A percentile compares a stretch with the other conserved stretches of the same genome.
These are phyloP conservation scores for Cricetomys ansorgei DNA, from an alignment of 2,113 vertebrate species.

Conservation along the genomic window DNA sequence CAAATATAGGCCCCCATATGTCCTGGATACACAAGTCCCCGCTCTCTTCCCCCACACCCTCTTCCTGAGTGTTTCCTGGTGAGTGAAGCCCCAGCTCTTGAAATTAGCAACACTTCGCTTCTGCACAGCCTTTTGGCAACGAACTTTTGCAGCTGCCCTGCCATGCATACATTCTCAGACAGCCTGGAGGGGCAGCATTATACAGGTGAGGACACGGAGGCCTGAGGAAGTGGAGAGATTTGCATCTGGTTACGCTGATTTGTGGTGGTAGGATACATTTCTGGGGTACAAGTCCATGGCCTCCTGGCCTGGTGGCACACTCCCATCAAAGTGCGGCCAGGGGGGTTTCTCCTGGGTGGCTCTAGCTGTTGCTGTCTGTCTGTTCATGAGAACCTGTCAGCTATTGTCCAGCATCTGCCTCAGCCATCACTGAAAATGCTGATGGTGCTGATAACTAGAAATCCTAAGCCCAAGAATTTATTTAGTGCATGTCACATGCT, in stretches of 20 bases:
- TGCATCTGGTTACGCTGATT: not conserved
- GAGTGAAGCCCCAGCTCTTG: conserved; percentile 40
- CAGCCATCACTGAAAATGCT: not conserved
- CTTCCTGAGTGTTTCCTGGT: conserved; percentile 55
- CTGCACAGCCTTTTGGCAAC: conserved; percentile 34
- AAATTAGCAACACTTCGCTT: conserved; percentile 53
- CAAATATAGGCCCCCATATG: conserved; percentile 72
- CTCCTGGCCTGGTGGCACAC: not conserved
- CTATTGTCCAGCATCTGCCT: not conserved
- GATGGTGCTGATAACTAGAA: not conserved
- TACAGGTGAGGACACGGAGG: conserved; percentile 52
- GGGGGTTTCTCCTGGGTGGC: not conserved
- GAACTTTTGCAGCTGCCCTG: conserved; percentile 44
- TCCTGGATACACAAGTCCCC: conserved; percentile 48
- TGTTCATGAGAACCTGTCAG: not conserved
- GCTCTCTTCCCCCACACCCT: conserved; percentile 29
- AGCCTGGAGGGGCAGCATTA: not conserved
- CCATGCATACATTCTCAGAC: conserved; percentile 1
- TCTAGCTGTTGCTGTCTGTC: not conserved
- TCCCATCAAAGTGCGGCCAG: not conserved
- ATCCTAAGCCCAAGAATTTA: not conserved
- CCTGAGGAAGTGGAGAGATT: not conserved
- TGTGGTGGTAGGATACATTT: not conserved
- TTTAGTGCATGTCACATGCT: not conserved
- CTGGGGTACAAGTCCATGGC: not conserved